Percentiles rank a stretch among this genome's conserved stretches.
Evolutionary conservation across 2,797 vertebrate genomes (phyloP).

Genomic region (Gadopsis marmoratus): DNA sequence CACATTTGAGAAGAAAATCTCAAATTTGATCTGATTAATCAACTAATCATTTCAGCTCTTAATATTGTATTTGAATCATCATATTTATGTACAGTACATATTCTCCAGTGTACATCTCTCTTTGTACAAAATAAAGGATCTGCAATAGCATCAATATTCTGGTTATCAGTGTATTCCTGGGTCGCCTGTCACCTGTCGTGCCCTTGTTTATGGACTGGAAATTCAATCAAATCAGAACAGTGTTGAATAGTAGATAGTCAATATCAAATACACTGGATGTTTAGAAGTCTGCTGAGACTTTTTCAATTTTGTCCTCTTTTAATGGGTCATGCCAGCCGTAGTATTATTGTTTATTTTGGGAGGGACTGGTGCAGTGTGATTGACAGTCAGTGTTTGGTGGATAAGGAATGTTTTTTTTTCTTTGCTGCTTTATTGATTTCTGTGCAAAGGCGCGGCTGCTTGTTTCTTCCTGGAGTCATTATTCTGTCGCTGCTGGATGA

Average conservation of each 20-base stretch:
- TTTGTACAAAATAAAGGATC: background rate
- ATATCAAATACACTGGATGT: slow-evolving; percentile 54
- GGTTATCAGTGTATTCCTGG: slow-evolving; percentile 8
- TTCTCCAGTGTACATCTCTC: background rate
- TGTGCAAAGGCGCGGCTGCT: slow-evolving; percentile 11
- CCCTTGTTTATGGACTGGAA: slow-evolving; percentile 48
- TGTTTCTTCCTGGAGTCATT: slow-evolving; percentile 42
- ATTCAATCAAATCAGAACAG: slow-evolving; percentile 49
- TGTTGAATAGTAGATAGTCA: slow-evolving; percentile 56
- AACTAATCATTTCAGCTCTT: background rate
- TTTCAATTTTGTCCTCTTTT: slow-evolving; percentile 49
- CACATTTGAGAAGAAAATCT: background rate
- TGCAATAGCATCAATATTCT: slow-evolving; percentile 15
- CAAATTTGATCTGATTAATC: background rate
- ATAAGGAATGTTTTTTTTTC: slow-evolving; percentile 35
- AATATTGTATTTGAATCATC: background rate
- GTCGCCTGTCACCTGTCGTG: slow-evolving; percentile 6
- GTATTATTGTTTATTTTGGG: slow-evolving; percentile 26
- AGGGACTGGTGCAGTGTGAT: slow-evolving; percentile 33
- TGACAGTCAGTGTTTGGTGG: slow-evolving; percentile 34
- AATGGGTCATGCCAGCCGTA: slow-evolving; percentile 25
- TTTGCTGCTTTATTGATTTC: slow-evolving; percentile 64
- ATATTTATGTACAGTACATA: background rate
- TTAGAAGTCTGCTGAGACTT: slow-evolving; percentile 6
- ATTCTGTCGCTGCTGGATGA: slow-evolving; percentile 8